Percentiles rank a stretch among this genome's conserved stretches.
Evolutionary conservation across 30 jellyfish, hydroid and myxozoan genomes (phyloP).

Genomic region (Cassiopea andromeda): DNA sequence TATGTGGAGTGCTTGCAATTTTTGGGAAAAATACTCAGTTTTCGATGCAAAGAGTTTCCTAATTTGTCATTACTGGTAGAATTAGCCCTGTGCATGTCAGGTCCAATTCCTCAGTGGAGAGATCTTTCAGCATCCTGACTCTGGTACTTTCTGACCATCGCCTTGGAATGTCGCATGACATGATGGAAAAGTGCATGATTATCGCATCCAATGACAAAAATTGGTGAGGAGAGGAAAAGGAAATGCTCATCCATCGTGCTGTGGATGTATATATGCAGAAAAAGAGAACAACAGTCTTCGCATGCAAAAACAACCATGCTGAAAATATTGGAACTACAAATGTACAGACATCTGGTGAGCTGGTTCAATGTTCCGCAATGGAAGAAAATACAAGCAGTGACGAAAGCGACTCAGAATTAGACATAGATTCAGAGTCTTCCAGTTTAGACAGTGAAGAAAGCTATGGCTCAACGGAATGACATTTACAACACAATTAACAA

Average conservation of each 20-base stretch:
- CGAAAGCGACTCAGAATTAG: conserved; percentile 17
- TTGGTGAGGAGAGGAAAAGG: conserved; percentile 18
- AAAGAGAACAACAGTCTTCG: conserved; percentile 23
- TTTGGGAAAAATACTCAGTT: conserved; percentile 31
- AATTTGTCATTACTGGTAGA: conserved; percentile 43
- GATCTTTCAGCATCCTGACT: conserved; percentile 15
- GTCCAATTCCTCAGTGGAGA: conserved; percentile 32
- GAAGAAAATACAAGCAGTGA: conserved; percentile 34
- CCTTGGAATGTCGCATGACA: conserved; percentile 22
- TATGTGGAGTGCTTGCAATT: conserved; percentile 43
- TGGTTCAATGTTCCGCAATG: conserved; percentile 35
- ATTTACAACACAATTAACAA: background rate
- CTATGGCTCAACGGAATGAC: conserved; percentile 22
- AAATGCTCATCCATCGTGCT: conserved; percentile 16
- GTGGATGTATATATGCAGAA: conserved; percentile 28
- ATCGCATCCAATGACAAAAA: conserved; percentile 25
- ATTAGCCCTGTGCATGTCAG: conserved; percentile 51
- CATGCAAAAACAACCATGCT: conserved; percentile 14
- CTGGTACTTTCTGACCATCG: conserved; percentile 24
- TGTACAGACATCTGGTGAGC: background rate
- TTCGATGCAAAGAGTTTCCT: conserved; percentile 25
- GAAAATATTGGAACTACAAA: conserved; percentile 3
- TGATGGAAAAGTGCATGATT: conserved; percentile 24
- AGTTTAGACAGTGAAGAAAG: conserved; percentile 31
- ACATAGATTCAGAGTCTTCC: conserved; percentile 20